Evolutionary conservation across 2,113 vertebrate species (phyloP).

Genomic region (Helogale parvula): DNA sequence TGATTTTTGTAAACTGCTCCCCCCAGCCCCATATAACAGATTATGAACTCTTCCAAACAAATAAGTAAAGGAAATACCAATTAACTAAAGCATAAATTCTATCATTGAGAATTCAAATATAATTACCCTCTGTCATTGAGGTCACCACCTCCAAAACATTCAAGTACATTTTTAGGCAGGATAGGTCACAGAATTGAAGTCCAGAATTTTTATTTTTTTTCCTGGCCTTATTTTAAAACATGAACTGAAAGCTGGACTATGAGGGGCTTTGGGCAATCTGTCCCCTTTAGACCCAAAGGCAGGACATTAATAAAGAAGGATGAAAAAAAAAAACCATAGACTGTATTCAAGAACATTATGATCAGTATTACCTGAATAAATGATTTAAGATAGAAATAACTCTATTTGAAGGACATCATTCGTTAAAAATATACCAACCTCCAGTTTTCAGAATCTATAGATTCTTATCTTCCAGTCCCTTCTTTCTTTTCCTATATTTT

Average conservation of each 20-base stretch:
- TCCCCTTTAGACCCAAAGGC: background rate
- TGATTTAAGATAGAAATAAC: background rate
- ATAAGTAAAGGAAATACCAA: background rate
- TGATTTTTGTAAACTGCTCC: conserved; percentile 20
- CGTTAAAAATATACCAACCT: background rate
- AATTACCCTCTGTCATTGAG: background rate
- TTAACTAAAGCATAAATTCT: conserved; percentile 3
- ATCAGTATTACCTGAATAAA: background rate
- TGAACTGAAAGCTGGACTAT: background rate
- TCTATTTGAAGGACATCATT: background rate
- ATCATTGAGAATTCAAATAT: background rate
- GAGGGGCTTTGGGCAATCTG: background rate
- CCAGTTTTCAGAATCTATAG: background rate
- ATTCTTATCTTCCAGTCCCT: background rate
- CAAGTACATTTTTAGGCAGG: background rate
- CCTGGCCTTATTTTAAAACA: conserved; percentile 34
- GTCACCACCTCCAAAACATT: conserved; percentile 7
- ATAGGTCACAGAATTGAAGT: background rate
- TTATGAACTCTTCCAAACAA: background rate
- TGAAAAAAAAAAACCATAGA: background rate
- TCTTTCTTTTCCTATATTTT: background rate
- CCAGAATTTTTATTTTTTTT: conserved; percentile 15
- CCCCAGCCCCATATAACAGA: background rate
- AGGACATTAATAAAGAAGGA: background rate
- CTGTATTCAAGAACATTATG: background rate